Percentiles rank a stretch among this genome's conserved stretches.
Conservation (phyloP, 2,888 invertebrate genomes). For the Nymphalis urticae region DNA sequence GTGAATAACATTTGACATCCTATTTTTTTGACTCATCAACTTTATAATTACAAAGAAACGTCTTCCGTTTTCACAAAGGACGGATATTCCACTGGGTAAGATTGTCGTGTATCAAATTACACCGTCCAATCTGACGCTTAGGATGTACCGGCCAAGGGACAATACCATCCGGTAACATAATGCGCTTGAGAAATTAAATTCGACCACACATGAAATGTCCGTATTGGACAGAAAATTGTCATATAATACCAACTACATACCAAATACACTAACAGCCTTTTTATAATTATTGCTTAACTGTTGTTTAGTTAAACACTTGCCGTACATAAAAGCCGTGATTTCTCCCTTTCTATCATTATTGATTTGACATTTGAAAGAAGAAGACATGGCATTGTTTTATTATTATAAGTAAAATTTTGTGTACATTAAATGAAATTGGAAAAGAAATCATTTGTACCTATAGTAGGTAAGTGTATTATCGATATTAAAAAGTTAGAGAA, state of each 20-base stretch:
- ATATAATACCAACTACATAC: too few species aligned
- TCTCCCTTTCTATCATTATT: too few species aligned
- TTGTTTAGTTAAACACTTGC: too few species aligned
- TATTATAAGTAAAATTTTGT: too few species aligned
- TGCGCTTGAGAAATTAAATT: conserved; percentile 22
- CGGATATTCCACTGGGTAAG: conserved; percentile 17
- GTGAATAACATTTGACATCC: background rate
- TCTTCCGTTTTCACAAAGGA: background rate
- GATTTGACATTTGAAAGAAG: too few species aligned
- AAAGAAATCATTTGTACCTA: too few species aligned
- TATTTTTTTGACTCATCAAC: background rate
- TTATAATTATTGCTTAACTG: background rate
- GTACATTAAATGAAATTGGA: background rate
- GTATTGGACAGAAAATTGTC: conserved; percentile 14
- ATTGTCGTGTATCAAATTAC: conserved; percentile 22
- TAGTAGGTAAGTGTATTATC: too few species aligned
- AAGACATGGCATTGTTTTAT: too few species aligned
- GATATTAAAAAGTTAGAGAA: too few species aligned
- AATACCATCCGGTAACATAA: conserved; percentile 31
- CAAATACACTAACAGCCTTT: too few species aligned
- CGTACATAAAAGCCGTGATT: too few species aligned
- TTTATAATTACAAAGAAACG: conserved; percentile 9
- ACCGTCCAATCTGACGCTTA: conserved; percentile 19
- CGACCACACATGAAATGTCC: conserved; percentile 27
- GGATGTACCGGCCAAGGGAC: conserved; percentile 9